Conservation (phyloP, 92 coral and sea anemone species). For the Ricordea florida region DNA sequence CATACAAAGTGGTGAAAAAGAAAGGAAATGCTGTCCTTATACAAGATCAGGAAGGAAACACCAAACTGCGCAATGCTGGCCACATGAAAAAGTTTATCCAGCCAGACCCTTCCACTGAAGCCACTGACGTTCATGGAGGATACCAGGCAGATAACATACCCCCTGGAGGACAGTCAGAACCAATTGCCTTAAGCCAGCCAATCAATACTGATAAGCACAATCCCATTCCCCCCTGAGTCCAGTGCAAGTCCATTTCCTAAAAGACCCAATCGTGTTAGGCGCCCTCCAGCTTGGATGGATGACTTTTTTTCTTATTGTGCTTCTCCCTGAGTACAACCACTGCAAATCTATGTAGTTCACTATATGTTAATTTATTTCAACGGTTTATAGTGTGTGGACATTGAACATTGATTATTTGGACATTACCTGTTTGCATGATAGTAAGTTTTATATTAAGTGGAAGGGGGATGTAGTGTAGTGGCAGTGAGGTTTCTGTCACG, state of each 20-base stretch:
- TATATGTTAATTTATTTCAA: not conserved
- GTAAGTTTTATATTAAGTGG: not conserved
- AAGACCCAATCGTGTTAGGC: conserved; percentile 3
- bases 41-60: conserved; percentile 24
- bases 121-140: not conserved
- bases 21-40: conserved; percentile 26
- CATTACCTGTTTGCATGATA: not conserved
- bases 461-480: not conserved
- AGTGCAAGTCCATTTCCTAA: conserved; percentile 7
- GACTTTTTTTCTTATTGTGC: conserved; percentile 10
- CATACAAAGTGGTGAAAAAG: conserved; percentile 33
- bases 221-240: not conserved
- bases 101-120: not conserved
- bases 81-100: conserved; percentile 35
- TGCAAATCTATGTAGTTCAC: conserved; percentile 8
- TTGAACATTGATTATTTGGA: conserved; percentile 1
- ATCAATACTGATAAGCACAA: not conserved
- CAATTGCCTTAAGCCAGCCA: not conserved
- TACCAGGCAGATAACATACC: not conserved
- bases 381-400: too few relatives aligned
- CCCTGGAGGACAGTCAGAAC: not conserved
- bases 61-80: conserved; percentile 44
- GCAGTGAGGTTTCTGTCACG: not conserved
- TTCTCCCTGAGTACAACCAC: not conserved
- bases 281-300: conserved; percentile 16